phyloP scores from a whole-genome alignment of 2,113 vertebrate species.

The Labeo rohita region DNA sequence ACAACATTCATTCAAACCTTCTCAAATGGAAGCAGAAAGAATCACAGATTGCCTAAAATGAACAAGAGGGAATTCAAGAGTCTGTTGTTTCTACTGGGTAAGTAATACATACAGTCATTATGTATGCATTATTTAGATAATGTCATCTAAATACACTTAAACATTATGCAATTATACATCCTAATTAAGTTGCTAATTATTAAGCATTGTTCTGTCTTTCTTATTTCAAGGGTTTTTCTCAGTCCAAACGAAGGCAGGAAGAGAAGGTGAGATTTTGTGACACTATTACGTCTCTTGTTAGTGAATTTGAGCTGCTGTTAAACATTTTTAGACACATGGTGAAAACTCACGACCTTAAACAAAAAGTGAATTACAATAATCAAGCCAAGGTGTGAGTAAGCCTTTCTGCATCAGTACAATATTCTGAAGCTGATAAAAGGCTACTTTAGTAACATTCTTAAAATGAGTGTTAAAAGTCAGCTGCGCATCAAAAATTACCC shows the following conservation, averaged over 20 bases:
- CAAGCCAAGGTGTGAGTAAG: too few relatives aligned
- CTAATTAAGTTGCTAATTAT: too few relatives aligned
- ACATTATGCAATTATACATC: too few relatives aligned
- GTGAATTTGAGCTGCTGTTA: background rate
- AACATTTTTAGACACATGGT: background rate
- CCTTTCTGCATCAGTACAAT: too few relatives aligned
- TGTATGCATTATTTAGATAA: too few relatives aligned
- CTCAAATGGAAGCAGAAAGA: background rate
- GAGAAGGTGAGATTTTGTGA: slow-evolving; percentile 8
- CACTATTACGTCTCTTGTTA: background rate
- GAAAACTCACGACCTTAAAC: background rate
- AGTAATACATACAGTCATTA: too few relatives aligned
- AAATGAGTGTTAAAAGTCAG: too few relatives aligned
- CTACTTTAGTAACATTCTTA: too few relatives aligned
- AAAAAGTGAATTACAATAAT: background rate
- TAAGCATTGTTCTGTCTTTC: background rate
- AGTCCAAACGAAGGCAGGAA: background rate
- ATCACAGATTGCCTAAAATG: background rate
- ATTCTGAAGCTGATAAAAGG: too few relatives aligned
- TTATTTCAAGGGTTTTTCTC: slow-evolving; percentile 1
- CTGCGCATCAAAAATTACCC: too few relatives aligned
- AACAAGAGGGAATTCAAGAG: background rate
- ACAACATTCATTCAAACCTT: background rate
- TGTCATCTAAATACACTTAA: too few relatives aligned
- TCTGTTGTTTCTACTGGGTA: background rate